Evolutionary conservation across 2,888 invertebrate genomes (phyloP).

Genomic region (Drosophila monieri): DNA sequence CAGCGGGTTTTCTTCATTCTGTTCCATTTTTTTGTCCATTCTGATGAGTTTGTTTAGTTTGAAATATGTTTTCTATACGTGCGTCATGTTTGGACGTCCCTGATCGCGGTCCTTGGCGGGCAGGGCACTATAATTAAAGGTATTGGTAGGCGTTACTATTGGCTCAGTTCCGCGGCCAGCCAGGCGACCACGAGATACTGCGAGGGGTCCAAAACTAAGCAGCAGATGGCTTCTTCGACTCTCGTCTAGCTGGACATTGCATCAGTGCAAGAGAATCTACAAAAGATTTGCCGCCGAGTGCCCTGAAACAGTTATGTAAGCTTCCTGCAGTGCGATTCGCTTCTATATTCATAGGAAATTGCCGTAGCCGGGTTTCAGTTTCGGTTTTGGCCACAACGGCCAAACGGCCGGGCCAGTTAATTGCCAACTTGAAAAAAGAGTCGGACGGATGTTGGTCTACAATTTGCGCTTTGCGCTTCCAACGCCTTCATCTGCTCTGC

Average conservation of each 20-base stretch:
- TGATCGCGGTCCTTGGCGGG: constrained; percentile 49
- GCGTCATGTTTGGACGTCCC: constrained; percentile 70
- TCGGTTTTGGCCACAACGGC: constrained; percentile 33
- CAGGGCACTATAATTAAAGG: constrained; percentile 73
- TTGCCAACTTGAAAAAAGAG: constrained; percentile 53
- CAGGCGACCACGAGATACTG: neutral
- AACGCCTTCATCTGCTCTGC: constrained; percentile 64
- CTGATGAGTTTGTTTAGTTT: constrained; percentile 79
- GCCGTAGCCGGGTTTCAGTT: constrained; percentile 36
- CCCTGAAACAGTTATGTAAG: constrained; percentile 70
- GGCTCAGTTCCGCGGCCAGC: constrained; percentile 56
- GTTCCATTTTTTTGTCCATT: constrained; percentile 30
- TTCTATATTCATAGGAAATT: constrained; percentile 63
- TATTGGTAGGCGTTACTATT: constrained; percentile 80
- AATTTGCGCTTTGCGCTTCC: constrained; percentile 56
- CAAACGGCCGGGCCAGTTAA: constrained; percentile 43
- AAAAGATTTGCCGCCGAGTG: constrained; percentile 42
- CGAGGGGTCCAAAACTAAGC: neutral
- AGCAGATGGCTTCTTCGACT: constrained; percentile 25
- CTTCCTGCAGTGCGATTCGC: constrained; percentile 56
- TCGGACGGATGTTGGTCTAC: constrained; percentile 62
- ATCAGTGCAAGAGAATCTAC: constrained; percentile 55
- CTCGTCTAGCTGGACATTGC: constrained; percentile 57
- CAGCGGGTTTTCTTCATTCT: constrained; percentile 41
- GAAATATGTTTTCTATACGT: constrained; percentile 80